Base-by-base conservation (phyloP, 2,113 vertebrate genomes). In the Perca flavescens region DNA sequence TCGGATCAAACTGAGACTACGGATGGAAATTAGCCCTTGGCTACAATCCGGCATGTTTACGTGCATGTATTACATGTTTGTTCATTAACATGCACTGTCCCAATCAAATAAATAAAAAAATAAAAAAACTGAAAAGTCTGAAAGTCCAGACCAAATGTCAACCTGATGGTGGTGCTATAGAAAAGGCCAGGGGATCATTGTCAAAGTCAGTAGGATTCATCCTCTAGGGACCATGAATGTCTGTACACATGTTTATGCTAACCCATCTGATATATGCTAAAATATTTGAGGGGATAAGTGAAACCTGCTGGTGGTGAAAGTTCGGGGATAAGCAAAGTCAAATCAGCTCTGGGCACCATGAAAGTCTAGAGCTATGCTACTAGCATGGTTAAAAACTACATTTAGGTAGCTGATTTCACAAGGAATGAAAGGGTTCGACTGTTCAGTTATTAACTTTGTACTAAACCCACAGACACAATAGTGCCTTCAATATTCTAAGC, bases 361-460 rank as follows among this genome's bases (percentile, higher is more conserved):
- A 13, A 34, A 21, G 16, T 22, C 14, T 22, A 8, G 13, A 46
- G 36, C 22, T 17, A 14, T 31, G 36, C 31, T 13, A 54, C 57
- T 52, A 62, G 21, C 43, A n/a, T 36, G 19, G 19, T 19, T 53
- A 12, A 62, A 65, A 52, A 40, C 52, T n/a, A 60, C 7, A n/a
- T 52, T 43, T 52, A 43, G 62, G 7, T 21, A 28, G 65, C 8
- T 34, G 21, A 77, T 78, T 77, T 63, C 12, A 5, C 25, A 76
- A 69, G 25, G 2, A 67, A 77, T 58, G 14, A 40, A 61, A 74
- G 19, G 43, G 60, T 21, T 10, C 9, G 49, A 36, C 34, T 36
- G 34, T 36, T 36, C 34, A 36, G 34, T 36, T 36, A 36, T 8
- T 36, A 36, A 6, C 34, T 36, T 36, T 36, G 34, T 36, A 36